Conservation (phyloP, 1,140 invertebrate species). For the Cotesia vestalis region DNA sequence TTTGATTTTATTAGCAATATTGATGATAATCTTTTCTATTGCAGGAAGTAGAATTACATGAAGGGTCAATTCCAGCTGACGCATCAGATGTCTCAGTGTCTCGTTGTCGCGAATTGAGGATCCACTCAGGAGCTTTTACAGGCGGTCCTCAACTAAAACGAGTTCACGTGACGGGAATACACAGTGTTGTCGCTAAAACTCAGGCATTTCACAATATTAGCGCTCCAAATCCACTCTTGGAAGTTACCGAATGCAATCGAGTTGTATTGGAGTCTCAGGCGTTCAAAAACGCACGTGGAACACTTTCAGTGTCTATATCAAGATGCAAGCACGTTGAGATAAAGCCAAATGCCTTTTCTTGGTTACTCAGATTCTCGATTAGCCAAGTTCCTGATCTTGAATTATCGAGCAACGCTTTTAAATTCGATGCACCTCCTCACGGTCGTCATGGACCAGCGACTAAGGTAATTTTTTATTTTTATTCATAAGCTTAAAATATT, state of each 20-base stretch:
- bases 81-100: slow-evolving; percentile 69
- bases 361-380: slow-evolving; percentile 70
- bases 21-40: slow-evolving; percentile 38
- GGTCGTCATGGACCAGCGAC: slow-evolving; percentile 69
- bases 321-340: slow-evolving; percentile 69
- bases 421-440: slow-evolving; percentile 67
- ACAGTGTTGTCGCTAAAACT: slow-evolving; percentile 63
- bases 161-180: slow-evolving; percentile 64
- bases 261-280: slow-evolving; percentile 67
- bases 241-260: slow-evolving; percentile 66
- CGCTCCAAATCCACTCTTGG: slow-evolving; percentile 64
- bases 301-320: slow-evolving; percentile 68
- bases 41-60: slow-evolving; percentile 67
- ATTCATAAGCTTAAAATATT: not conserved
- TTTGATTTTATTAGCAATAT: not conserved
- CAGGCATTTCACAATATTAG: slow-evolving; percentile 68
- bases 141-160: slow-evolving; percentile 60
- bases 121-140: slow-evolving; percentile 66
- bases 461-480: slow-evolving; percentile 58
- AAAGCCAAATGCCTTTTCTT: slow-evolving; percentile 71
- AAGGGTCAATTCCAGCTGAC: slow-evolving; percentile 66
- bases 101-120: slow-evolving; percentile 68
- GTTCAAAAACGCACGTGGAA: slow-evolving; percentile 69
- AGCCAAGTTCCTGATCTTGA: slow-evolving; percentile 67
- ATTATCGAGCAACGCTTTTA: slow-evolving; percentile 70